These are phyloP conservation scores for Megatriorchis doriae DNA, from an alignment of 2,113 vertebrate genomes.

Conservation along the genomic window DNA sequence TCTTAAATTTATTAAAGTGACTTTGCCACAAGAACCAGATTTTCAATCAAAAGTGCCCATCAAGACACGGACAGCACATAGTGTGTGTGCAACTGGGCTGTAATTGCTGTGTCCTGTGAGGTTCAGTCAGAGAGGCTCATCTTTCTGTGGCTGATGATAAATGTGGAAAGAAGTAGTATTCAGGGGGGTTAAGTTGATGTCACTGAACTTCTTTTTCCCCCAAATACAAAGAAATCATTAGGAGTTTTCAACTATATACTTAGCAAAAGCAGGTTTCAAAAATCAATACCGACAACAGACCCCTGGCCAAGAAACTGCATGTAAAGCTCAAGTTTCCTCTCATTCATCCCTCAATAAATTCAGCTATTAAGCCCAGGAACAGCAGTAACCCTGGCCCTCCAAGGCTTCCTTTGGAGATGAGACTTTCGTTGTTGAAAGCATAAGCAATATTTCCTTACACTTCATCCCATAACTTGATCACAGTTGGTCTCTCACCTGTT, in stretches of 20 bases:
- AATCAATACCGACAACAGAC: not conserved
- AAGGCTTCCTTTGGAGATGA: not conserved
- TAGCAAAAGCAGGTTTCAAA: not conserved
- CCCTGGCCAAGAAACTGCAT: not conserved
- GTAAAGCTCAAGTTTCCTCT: not conserved
- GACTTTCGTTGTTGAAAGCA: not conserved
- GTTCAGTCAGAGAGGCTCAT: accelerated
- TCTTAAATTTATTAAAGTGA: not conserved
- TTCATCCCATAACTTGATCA: not conserved
- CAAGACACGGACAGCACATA: too few relatives aligned
- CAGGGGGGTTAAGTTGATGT: not conserved
- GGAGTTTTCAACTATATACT: not conserved
- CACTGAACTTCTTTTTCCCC: not conserved
- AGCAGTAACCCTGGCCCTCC: not conserved
- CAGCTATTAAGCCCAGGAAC: not conserved
- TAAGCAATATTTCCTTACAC: not conserved
- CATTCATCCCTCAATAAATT: not conserved
- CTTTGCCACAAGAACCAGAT: not conserved
- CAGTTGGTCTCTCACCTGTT: not conserved
- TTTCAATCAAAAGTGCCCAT: not conserved
- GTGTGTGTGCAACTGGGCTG: not conserved
- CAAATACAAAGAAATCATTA: not conserved
- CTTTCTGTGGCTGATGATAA: not conserved
- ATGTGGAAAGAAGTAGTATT: not conserved
- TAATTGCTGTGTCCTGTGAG: not conserved